phyloP scores from a whole-genome alignment of 2,888 invertebrate species.

The Agrochola lychnidis region DNA sequence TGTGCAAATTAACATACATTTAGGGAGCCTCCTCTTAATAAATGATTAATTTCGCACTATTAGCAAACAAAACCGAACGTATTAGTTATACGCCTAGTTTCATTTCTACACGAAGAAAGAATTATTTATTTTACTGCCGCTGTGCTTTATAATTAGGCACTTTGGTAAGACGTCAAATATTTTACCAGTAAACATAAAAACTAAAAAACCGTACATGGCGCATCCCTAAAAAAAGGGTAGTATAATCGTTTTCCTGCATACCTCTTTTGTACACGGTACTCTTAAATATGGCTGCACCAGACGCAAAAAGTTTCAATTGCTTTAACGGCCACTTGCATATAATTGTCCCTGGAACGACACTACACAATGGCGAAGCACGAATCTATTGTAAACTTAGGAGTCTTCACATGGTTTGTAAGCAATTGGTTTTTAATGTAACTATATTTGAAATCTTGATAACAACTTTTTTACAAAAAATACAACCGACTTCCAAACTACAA shows the following conservation, averaged over 20 bases:
- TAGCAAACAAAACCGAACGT: too few species aligned
- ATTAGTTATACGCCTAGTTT: background rate
- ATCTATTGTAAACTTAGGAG: constrained; percentile 37
- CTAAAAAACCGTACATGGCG: constrained; percentile 11
- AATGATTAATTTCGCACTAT: background rate
- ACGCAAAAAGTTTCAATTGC: constrained; percentile 82
- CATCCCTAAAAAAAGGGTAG: constrained; percentile 66
- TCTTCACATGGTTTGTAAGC: constrained; percentile 11
- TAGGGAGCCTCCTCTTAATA: too few species aligned
- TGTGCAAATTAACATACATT: too few species aligned
- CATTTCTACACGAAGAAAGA: background rate
- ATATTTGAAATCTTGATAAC: too few species aligned
- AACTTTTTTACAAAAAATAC: too few species aligned
- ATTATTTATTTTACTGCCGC: background rate
- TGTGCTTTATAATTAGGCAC: background rate
- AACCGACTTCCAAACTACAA: too few species aligned
- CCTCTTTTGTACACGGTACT: constrained; percentile 72
- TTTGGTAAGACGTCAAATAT: constrained; percentile 4
- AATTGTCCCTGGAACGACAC: constrained; percentile 72
- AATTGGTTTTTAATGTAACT: background rate
- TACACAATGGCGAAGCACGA: constrained; percentile 59
- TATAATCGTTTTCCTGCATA: constrained; percentile 83
- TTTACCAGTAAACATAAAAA: background rate
- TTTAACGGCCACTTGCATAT: constrained; percentile 76
- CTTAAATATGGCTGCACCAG: constrained; percentile 77